Base-by-base conservation (phyloP, 2,113 vertebrate species). In the Melospiza melodia region DNA sequence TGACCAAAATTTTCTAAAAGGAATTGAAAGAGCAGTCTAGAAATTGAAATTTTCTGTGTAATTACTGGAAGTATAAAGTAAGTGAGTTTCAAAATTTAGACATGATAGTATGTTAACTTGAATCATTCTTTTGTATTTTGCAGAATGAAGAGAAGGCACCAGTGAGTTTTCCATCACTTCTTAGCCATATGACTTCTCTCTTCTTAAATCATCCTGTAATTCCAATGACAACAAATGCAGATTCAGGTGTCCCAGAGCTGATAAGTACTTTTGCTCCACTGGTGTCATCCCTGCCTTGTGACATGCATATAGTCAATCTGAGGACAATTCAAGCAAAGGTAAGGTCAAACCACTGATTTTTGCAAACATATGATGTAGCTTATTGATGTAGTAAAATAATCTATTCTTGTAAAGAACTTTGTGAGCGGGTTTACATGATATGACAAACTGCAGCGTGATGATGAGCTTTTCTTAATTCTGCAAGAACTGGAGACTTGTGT, bases 311-410 rank as follows among this genome's bases (percentile, higher is more conserved):
- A 86, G 97, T 99, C 86, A 99, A 99, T 95, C 95, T 99, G 83
- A 98, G 98, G 93, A 98, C 98, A 27, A 98, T 99, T 92, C 98
- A 99, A 76, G 97, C 98, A 86, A 98, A 98, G 98, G 99, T 99
- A 97, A 96, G 93, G 51, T 73, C 23, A 52, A 90, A 54, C 23
- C 13, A 20, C 8, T 54, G 12, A 1, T 25, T 82, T 27, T 68
- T 44, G 15, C 13, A 63, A 33, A n/a, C 39, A 12, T 59, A 30
- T 52, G 27, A 24, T 51, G 12, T 10, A 43, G 10, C 33, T 33
- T 86, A 72, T 30, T 76, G 49, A 20, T 71, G 28, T 2, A 46
- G 9, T 46, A 23, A 52, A 81, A 63, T 39, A 27, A 25, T 72
- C 84, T 51, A 39, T 67, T 90, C 22, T 83, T 41, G 12, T 51